A percentile compares a stretch with the other conserved stretches of the same genome.
Conservation (phyloP, 2,888 invertebrate genomes). For the Xestia ashworthii region DNA sequence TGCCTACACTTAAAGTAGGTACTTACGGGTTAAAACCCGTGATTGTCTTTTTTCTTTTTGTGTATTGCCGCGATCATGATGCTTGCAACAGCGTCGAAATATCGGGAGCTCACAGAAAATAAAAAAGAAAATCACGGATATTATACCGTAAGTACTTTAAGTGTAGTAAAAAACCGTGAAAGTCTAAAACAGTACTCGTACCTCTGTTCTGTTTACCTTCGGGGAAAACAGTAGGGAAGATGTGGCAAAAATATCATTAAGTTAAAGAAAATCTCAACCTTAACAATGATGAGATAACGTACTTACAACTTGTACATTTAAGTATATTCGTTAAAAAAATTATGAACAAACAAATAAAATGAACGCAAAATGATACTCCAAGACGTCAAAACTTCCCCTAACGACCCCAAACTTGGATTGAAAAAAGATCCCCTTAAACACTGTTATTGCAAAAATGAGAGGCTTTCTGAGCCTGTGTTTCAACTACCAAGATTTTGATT, state of each 20-base stretch:
- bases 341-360: constrained; percentile 38
- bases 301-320: not conserved
- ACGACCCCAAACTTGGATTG: constrained; percentile 54
- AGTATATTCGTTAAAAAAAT: constrained; percentile 11
- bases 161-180: no score
- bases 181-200: no score
- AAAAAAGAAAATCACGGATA: no score
- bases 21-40: no score
- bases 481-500: constrained; percentile 62
- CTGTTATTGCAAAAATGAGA: constrained; percentile 60
- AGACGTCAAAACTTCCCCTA: constrained; percentile 41
- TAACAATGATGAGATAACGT: not conserved
- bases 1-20: not conserved
- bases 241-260: not conserved
- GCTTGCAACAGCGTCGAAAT: no score
- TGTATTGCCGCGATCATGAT: no score
- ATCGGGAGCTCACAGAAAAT: no score
- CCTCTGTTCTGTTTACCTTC: not conserved
- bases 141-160: no score
- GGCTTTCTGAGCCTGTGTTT: constrained; percentile 34
- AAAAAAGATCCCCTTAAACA: constrained; percentile 58
- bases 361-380: constrained; percentile 23
- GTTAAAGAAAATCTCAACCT: not conserved
- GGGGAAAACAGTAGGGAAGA: not conserved
- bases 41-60: no score